Conservation (phyloP, 2,797 vertebrate genomes). For the Balearica regulorum region DNA sequence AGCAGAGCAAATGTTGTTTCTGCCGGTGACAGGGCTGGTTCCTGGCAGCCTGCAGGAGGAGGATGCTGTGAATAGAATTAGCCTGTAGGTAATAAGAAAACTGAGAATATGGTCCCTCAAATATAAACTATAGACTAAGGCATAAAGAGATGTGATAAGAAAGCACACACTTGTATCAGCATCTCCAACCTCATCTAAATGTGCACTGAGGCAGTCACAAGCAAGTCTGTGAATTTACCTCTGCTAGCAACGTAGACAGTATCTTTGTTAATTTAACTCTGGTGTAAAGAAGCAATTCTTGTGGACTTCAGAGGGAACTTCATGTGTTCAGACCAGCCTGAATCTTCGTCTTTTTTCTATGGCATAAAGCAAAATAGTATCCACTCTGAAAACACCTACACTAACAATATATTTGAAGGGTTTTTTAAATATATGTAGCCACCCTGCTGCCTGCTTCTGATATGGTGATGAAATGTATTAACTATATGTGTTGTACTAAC, state of each 20-base stretch:
- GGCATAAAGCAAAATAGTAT: neutral
- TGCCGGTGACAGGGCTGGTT: neutral
- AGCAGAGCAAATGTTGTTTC: neutral
- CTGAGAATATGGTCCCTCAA: neutral
- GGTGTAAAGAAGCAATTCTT: neutral
- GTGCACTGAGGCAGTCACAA: neutral
- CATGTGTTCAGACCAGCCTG: neutral
- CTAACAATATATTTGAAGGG: neutral
- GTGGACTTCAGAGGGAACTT: neutral
- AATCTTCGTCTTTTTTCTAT: neutral
- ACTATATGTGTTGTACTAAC: neutral
- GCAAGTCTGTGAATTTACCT: neutral
- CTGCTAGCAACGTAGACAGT: neutral
- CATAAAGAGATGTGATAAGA: neutral
- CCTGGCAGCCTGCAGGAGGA: neutral
- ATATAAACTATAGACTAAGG: neutral
- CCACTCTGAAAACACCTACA: neutral
- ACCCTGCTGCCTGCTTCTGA: neutral
- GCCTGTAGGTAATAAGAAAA: neutral
- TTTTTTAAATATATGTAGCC: neutral
- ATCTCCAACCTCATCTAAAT: fast-evolving
- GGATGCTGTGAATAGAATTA: neutral
- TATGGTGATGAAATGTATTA: neutral
- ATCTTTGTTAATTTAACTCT: neutral
- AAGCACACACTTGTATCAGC: neutral